Conservation (phyloP, 2,113 vertebrate genomes). For the Motacilla alba region DNA sequence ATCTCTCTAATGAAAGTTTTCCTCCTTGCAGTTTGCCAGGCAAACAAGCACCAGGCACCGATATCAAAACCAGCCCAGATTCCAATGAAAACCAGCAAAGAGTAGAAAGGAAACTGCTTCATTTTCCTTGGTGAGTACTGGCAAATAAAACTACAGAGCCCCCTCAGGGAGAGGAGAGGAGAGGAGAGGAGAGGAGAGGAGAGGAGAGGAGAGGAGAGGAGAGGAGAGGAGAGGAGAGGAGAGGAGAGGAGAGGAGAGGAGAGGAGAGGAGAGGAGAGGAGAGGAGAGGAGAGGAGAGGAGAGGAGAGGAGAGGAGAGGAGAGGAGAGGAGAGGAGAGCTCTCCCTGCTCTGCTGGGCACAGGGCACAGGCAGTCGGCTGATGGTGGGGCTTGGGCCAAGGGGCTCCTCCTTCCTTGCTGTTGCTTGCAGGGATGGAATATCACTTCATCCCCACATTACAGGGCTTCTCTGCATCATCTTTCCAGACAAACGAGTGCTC, state of each 20-base stretch:
- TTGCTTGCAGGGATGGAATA: neutral
- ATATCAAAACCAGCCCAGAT: constrained; percentile 42
- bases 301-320: neutral
- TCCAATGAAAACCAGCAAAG: constrained; percentile 31
- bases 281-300: neutral
- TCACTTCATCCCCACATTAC: neutral
- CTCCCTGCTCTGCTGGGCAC: neutral
- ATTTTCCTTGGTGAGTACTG: neutral
- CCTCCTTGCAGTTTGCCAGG: constrained; percentile 45
- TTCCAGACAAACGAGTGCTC: neutral
- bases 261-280: neutral
- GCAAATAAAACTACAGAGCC: neutral
- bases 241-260: neutral
- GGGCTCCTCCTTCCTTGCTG: neutral
- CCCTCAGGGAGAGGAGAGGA: neutral
- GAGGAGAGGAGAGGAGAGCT: no score
- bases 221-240: neutral
- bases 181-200: neutral
- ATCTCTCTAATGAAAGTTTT: constrained; percentile 43
- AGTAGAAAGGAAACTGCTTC: neutral
- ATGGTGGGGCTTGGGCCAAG: neutral
- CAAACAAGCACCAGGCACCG: constrained; percentile 38
- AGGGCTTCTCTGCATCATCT: neutral
- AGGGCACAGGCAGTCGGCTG: neutral
- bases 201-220: neutral